Conservation (phyloP, 2,113 vertebrate genomes). For the Propithecus coquereli region DNA sequence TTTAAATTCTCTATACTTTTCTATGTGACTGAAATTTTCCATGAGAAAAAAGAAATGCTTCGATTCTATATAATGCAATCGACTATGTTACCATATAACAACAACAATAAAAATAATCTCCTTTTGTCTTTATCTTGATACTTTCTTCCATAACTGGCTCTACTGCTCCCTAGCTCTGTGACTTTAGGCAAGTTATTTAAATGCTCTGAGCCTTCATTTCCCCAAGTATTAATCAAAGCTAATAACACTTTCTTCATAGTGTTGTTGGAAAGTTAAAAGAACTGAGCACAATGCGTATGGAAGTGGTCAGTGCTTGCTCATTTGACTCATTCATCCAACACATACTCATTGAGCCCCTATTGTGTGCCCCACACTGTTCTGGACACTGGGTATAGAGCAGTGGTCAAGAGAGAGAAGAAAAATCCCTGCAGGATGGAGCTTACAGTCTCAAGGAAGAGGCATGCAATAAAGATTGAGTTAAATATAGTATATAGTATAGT, state of each 20-base stretch:
- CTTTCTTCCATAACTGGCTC: not conserved
- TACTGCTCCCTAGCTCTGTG: not conserved
- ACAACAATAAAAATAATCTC: not conserved
- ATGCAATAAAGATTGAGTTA: not conserved
- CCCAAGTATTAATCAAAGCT: not conserved
- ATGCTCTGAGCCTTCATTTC: not conserved
- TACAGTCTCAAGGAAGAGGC: not conserved
- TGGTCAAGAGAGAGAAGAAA: not conserved
- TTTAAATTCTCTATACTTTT: not conserved
- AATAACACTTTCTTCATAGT: not conserved
- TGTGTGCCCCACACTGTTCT: not conserved
- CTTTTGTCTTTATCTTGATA: not conserved
- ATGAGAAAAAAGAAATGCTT: not conserved
- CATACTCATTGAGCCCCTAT: not conserved
- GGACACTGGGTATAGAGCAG: not conserved
- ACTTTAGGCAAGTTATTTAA: not conserved
- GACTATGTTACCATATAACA: not conserved
- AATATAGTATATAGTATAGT: not conserved
- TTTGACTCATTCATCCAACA: not conserved
- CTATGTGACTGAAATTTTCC: not conserved
- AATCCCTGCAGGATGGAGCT: not conserved
- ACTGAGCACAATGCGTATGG: not conserved
- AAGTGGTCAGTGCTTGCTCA: not conserved
- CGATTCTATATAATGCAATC: not conserved
- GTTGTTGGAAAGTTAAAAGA: not conserved